Conservation (phyloP, 2,888 invertebrate genomes). For the Caenorhabditis zanzibari region DNA sequence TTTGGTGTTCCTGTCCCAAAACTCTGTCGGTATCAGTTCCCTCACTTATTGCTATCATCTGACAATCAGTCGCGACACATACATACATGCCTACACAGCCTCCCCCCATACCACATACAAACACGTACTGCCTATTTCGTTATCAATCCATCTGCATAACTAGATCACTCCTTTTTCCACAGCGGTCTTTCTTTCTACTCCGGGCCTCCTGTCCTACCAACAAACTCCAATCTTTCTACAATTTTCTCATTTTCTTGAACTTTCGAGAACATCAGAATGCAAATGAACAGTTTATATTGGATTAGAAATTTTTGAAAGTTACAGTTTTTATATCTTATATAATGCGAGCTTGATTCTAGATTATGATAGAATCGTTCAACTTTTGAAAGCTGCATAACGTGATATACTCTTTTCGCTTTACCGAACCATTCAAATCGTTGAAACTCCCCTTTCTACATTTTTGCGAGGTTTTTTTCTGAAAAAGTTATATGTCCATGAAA, state of each 20-base stretch:
- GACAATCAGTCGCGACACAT: constrained; percentile 49
- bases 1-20: not conserved
- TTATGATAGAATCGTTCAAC: too few relatives aligned
- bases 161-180: constrained; percentile 52
- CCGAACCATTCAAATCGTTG: not conserved
- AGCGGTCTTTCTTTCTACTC: constrained; percentile 25
- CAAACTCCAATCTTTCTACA: not conserved
- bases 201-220: not conserved
- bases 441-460: constrained; percentile 1
- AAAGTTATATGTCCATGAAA: not conserved
- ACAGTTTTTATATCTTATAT: too few relatives aligned
- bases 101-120: constrained; percentile 2
- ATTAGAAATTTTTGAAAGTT: too few relatives aligned
- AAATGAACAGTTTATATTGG: too few relatives aligned
- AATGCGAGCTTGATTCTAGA: too few relatives aligned
- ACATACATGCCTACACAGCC: constrained; percentile 38
- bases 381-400: too few relatives aligned
- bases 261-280: too few relatives aligned
- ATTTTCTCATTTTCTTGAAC: too few relatives aligned
- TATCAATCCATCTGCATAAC: constrained; percentile 63
- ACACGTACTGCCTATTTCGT: constrained; percentile 22
- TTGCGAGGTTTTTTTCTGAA: not conserved
- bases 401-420: too few relatives aligned
- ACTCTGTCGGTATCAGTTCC: not conserved
- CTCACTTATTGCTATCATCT: constrained; percentile 46